A percentile compares a stretch with the other conserved stretches of the same genome.
Evolutionary conservation across 2,888 invertebrate species (phyloP).

Genomic region (Sphaeridia pumilis): DNA sequence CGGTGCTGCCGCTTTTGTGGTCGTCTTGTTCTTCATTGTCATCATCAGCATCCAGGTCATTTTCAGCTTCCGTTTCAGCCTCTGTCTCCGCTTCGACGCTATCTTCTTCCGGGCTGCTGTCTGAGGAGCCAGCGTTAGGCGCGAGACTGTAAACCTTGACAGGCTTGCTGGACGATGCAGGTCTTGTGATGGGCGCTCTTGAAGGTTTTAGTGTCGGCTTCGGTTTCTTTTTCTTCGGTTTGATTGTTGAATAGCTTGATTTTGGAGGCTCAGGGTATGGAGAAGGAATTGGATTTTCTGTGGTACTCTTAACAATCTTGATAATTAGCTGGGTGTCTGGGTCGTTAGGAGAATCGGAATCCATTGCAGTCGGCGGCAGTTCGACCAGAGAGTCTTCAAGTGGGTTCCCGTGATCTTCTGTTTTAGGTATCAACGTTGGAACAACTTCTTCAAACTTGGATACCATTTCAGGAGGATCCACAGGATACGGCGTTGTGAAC

Average conservation of each 20-base stretch:
- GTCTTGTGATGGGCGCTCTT: not conserved
- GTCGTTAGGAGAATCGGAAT: not conserved
- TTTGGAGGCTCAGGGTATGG: slow-evolving; percentile 1
- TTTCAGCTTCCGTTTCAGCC: slow-evolving; percentile 4
- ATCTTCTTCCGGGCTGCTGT: slow-evolving; percentile 5
- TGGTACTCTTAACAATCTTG: not conserved
- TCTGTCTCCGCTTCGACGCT: not conserved
- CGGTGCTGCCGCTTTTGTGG: not conserved
- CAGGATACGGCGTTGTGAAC: not conserved
- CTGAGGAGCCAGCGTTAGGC: not conserved
- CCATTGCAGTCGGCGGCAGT: not conserved
- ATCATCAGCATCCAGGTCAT: slow-evolving; percentile 5
- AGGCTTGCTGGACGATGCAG: slow-evolving; percentile 1
- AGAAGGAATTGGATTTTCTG: not conserved
- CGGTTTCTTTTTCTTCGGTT: slow-evolving; percentile 1
- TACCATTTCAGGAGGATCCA: not conserved
- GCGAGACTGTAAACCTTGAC: not conserved
- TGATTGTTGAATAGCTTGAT: not conserved
- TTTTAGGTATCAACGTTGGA: not conserved
- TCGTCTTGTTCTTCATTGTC: slow-evolving; percentile 10
- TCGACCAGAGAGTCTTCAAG: not conserved
- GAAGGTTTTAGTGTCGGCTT: slow-evolving; percentile 5
- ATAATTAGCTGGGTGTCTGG: not conserved
- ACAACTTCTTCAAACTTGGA: not conserved
- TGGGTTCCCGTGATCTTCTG: not conserved